Evolutionary conservation across 2,888 invertebrate genomes (phyloP).

Genomic region (Erannis defoliaria): DNA sequence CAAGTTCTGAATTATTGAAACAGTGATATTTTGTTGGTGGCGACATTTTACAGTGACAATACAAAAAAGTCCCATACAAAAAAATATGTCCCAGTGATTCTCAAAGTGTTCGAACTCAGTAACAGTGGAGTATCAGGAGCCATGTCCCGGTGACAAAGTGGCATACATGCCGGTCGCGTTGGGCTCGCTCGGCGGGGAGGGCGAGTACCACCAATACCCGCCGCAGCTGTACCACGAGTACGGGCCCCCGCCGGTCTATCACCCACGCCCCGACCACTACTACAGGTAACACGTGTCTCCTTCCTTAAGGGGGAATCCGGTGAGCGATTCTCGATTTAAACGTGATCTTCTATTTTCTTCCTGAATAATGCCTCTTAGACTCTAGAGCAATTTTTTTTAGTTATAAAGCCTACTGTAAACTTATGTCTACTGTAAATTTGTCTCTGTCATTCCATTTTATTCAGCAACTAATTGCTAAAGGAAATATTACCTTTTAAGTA

Average conservation of each 20-base stretch:
- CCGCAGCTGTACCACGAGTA: constrained; percentile 84
- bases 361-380: too few relatives aligned
- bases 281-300: too few relatives aligned
- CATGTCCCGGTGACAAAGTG: constrained; percentile 88
- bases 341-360: too few relatives aligned
- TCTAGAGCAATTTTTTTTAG: too few relatives aligned
- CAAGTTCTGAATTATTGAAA: not conserved
- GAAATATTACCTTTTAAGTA: too few relatives aligned
- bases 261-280: constrained; percentile 77
- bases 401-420: too few relatives aligned
- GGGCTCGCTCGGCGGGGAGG: constrained; percentile 89
- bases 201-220: constrained; percentile 85
- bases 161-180: constrained; percentile 89
- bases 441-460: too few relatives aligned
- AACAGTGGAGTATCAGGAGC: constrained; percentile 54
- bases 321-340: too few relatives aligned
- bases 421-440: too few relatives aligned
- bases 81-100: constrained; percentile 22
- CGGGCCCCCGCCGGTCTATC: constrained; percentile 84
- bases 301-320: too few relatives aligned
- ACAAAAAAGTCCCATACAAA: too few relatives aligned
- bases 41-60: not conserved
- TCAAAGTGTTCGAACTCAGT: constrained; percentile 13
- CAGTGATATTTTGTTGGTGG: not conserved
- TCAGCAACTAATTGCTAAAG: too few relatives aligned